These are phyloP conservation scores for Drosophila atripex DNA, from an alignment of 2,888 invertebrate species.

Conservation along the genomic window DNA sequence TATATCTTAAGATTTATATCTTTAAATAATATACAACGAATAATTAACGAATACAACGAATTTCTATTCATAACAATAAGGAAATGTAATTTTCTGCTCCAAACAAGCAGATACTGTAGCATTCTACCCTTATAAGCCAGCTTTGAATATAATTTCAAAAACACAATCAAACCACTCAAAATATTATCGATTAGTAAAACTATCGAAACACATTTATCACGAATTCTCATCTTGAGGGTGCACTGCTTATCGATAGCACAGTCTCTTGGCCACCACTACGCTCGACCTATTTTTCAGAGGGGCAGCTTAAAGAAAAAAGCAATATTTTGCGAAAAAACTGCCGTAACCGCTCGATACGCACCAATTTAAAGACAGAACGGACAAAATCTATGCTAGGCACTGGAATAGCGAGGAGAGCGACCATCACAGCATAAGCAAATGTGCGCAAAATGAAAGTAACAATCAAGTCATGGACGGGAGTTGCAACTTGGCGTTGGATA, in stretches of 20 bases:
- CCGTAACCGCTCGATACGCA: constrained; percentile 11
- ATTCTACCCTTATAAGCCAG: background rate
- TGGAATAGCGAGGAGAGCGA: constrained; percentile 12
- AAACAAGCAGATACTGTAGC: too few relatives aligned
- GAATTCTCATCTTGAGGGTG: background rate
- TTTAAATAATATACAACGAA: too few relatives aligned
- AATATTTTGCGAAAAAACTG: constrained; percentile 61
- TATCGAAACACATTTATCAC: background rate
- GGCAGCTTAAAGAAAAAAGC: constrained; percentile 60
- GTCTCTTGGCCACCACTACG: constrained; percentile 29
- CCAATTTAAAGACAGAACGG: background rate
- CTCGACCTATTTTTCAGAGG: constrained; percentile 69
- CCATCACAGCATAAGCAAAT: constrained; percentile 54
- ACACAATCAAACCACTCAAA: background rate
- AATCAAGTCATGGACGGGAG: constrained; percentile 91
- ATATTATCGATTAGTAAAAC: background rate
- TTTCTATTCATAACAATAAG: background rate
- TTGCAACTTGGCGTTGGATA: constrained; percentile 99
- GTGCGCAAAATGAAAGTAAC: constrained; percentile 83
- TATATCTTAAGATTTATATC: too few relatives aligned
- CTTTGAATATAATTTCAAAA: background rate
- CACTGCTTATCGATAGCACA: constrained; percentile 11
- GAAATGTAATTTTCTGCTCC: background rate
- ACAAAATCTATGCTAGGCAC: constrained; percentile 14
- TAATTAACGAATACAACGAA: too few relatives aligned